Evolutionary conservation across 2,797 vertebrate genomes (phyloP).

Genomic region (Schizothorax lantsangensis): DNA sequence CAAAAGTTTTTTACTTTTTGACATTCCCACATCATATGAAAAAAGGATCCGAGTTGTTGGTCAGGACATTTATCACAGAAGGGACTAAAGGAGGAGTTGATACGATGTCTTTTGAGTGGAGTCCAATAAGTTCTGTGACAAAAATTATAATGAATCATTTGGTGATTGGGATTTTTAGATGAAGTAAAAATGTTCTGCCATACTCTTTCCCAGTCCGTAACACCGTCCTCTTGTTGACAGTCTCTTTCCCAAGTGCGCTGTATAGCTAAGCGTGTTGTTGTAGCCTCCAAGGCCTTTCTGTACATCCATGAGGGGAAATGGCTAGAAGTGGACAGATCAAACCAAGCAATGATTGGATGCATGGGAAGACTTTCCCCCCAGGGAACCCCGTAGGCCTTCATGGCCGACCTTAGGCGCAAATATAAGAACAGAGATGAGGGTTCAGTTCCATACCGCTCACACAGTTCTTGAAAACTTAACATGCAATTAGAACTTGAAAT

Average conservation of each 20-base stretch:
- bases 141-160: neutral
- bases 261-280: neutral
- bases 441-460: neutral
- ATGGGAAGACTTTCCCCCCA: neutral
- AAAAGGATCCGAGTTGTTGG: neutral
- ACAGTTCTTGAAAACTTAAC: neutral
- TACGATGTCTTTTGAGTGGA: neutral
- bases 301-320: neutral
- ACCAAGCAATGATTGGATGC: neutral
- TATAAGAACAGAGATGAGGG: neutral
- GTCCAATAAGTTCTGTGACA: neutral
- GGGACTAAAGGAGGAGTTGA: neutral
- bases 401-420: neutral
- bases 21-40: constrained; percentile 15
- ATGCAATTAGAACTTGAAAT: neutral
- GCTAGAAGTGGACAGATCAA: neutral
- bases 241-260: neutral
- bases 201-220: neutral
- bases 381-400: neutral
- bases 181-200: neutral
- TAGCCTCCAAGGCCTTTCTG: neutral
- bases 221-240: neutral
- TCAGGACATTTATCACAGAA: constrained; percentile 2
- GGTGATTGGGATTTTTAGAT: neutral
- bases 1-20: neutral